Percentiles rank a stretch among this genome's conserved stretches.
Evolutionary conservation across 2,888 invertebrate genomes (phyloP).

Genomic region (Labia minor): DNA sequence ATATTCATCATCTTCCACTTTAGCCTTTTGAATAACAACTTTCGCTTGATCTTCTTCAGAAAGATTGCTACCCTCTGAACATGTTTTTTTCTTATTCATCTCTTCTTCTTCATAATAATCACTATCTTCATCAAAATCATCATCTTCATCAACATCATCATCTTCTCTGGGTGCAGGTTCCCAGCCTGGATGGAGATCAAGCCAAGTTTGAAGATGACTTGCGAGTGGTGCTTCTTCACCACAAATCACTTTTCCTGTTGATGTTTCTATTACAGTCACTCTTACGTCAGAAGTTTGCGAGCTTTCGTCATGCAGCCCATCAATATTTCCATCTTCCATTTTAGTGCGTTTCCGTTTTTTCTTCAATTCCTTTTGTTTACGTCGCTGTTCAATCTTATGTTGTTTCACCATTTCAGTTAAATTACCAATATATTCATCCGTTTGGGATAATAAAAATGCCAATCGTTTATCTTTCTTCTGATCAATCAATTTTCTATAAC

Average conservation of each 20-base stretch:
- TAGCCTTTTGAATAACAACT: conserved; percentile 32
- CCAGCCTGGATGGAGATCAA: conserved; percentile 42
- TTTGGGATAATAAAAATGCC: conserved; percentile 49
- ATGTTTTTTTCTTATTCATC: conserved; percentile 20
- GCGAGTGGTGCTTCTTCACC: conserved; percentile 40
- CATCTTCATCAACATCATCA: conserved; percentile 32
- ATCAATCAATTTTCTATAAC: conserved; percentile 51
- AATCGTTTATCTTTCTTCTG: conserved; percentile 54
- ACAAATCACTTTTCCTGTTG: conserved; percentile 33
- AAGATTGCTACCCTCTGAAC: background rate
- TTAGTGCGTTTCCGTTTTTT: conserved; percentile 24
- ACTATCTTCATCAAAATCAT: conserved; percentile 32
- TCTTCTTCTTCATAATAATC: conserved; percentile 23
- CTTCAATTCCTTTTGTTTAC: conserved; percentile 36
- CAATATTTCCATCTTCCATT: conserved; percentile 25
- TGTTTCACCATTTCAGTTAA: conserved; percentile 44
- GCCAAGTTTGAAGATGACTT: conserved; percentile 39
- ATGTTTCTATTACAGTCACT: conserved; percentile 29
- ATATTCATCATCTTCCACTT: conserved; percentile 45
- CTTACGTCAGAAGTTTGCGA: conserved; percentile 28
- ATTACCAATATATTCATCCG: conserved; percentile 50
- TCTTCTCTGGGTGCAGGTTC: conserved; percentile 41
- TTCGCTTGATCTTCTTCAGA: conserved; percentile 29
- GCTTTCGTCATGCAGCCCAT: conserved; percentile 27
- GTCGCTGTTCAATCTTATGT: conserved; percentile 40